Conservation (phyloP, 2,797 vertebrate species). For the Pangasius sanitwongsei region DNA sequence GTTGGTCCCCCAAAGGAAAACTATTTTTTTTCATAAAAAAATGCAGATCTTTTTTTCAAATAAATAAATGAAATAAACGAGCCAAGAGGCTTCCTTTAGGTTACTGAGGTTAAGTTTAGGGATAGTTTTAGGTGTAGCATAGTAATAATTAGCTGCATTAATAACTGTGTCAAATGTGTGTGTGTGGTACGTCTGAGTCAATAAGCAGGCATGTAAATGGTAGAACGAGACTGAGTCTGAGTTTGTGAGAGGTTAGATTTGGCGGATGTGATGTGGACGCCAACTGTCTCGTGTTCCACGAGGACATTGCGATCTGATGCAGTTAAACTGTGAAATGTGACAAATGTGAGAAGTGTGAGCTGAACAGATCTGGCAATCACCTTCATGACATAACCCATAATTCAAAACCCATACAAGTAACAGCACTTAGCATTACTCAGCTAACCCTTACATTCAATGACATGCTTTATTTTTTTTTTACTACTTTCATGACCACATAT, state of each 20-base stretch:
- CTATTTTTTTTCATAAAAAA: not conserved
- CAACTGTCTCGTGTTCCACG: not conserved
- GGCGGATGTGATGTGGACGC: not conserved
- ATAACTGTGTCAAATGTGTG: not conserved
- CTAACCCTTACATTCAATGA: not conserved
- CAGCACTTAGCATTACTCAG: too few species aligned
- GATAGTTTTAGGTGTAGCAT: not conserved
- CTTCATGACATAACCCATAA: too few species aligned
- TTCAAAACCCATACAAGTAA: not conserved
- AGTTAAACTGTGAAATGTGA: conserved; percentile 16
- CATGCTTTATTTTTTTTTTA: not conserved
- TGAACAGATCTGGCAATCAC: not conserved
- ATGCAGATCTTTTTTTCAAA: not conserved
- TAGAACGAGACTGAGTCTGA: not conserved
- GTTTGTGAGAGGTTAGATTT: not conserved
- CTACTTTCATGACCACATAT: not conserved
- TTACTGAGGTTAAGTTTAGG: not conserved
- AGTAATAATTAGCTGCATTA: not conserved
- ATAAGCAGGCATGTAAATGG: not conserved
- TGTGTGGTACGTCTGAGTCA: not conserved
- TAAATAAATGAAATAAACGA: not conserved
- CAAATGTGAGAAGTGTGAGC: not conserved
- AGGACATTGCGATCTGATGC: not conserved
- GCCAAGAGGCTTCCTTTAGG: not conserved
- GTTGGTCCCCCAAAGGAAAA: not conserved